phyloP scores from a whole-genome alignment of 2,797 vertebrate genomes.

The Notoglanidium macrostoma region DNA sequence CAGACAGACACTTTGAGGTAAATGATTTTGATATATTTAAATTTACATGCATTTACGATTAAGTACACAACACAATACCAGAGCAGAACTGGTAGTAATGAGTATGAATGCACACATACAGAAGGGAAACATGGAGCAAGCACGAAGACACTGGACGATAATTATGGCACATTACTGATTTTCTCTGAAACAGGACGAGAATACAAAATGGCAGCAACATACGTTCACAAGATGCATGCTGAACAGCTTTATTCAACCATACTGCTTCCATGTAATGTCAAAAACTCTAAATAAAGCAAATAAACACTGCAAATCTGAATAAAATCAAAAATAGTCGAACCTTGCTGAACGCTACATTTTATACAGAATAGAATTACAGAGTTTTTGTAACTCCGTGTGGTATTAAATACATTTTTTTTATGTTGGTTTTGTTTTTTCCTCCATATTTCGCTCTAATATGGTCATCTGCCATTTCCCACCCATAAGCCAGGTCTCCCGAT shows the following conservation, averaged over 20 bases:
- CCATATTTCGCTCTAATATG: neutral
- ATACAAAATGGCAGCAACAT: neutral
- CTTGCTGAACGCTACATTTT: neutral
- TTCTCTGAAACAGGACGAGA: slow-evolving; percentile 8
- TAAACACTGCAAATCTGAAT: neutral
- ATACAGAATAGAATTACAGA: neutral
- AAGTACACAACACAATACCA: neutral
- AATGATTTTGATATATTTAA: neutral
- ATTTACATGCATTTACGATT: neutral
- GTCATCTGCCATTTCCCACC: neutral
- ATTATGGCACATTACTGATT: neutral
- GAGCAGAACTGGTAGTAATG: neutral
- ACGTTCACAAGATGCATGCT: neutral
- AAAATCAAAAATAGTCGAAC: neutral
- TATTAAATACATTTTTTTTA: neutral
- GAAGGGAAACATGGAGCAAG: neutral
- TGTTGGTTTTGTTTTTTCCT: neutral
- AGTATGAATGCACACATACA: neutral
- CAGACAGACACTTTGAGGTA: neutral
- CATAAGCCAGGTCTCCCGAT: neutral
- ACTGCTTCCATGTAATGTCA: neutral
- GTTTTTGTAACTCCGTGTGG: neutral
- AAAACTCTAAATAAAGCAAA: neutral
- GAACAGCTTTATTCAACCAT: neutral
- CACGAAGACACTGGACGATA: neutral